phyloP scores from a whole-genome alignment of 2,797 vertebrate genomes.

The Halcyon chelicuti region DNA sequence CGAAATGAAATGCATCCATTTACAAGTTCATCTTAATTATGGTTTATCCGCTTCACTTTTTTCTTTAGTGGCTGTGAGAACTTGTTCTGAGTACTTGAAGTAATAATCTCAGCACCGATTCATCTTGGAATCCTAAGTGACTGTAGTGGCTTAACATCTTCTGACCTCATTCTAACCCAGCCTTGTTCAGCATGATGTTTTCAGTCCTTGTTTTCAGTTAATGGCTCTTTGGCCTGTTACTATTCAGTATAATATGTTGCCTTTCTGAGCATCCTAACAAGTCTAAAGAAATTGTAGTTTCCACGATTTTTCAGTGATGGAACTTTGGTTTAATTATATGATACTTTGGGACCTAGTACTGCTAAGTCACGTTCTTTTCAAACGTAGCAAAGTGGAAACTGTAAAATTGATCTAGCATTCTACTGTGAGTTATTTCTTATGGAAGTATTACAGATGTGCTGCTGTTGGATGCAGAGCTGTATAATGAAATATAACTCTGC shows the following conservation, averaged over 20 bases:
- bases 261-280: neutral
- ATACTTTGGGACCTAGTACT: neutral
- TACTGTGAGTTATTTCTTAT: neutral
- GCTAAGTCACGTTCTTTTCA: neutral
- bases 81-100: conserved; percentile 1
- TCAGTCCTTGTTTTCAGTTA: neutral
- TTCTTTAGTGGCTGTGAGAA: conserved; percentile 39
- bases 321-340: neutral
- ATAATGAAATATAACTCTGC: neutral
- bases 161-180: neutral
- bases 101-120: neutral
- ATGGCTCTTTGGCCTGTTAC: neutral
- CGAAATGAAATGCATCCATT: conserved; percentile 19
- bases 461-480: neutral
- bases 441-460: neutral
- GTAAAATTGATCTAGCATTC: neutral
- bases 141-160: neutral
- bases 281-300: neutral
- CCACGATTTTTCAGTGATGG: neutral
- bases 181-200: neutral
- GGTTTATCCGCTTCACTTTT: conserved; percentile 27
- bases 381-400: neutral
- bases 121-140: neutral
- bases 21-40: conserved; percentile 59
- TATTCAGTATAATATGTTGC: neutral